Conservation (phyloP, 2,797 vertebrate genomes). For the Epinephelus coioides region DNA sequence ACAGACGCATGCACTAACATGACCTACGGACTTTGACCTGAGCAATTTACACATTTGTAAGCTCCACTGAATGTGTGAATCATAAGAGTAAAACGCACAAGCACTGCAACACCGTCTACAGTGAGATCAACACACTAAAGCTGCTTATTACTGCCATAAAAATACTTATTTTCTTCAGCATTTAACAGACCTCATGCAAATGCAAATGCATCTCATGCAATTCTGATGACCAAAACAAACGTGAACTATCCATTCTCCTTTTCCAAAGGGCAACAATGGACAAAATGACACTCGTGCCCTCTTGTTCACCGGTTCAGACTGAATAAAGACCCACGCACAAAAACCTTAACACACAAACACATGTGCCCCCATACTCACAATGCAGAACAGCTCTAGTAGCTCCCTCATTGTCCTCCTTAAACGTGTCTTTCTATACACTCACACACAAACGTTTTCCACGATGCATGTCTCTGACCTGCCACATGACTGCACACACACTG, state of each 20-base stretch:
- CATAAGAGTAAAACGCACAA: background rate
- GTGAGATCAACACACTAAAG: slow-evolving; percentile 1
- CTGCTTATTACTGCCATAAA: slow-evolving; percentile 1
- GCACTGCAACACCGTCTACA: background rate
- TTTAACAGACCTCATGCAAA: background rate
- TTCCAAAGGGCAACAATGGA: slow-evolving; percentile 53
- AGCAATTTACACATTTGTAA: slow-evolving; percentile 8
- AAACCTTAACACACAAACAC: slow-evolving; percentile 45
- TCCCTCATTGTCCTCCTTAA: slow-evolving; percentile 85
- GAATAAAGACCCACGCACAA: slow-evolving; percentile 57
- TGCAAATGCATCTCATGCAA: slow-evolving; percentile 10
- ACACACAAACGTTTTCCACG: slow-evolving; percentile 73
- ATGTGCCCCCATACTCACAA: slow-evolving; percentile 76
- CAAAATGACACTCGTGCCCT: slow-evolving; percentile 49
- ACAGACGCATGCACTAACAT: background rate
- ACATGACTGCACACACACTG: slow-evolving; percentile 76
- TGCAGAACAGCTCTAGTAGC: slow-evolving; percentile 82
- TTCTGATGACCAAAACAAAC: slow-evolving; percentile 26
- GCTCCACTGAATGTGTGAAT: slow-evolving; percentile 4
- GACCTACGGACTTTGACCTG: slow-evolving; percentile 31
- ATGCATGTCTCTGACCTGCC: slow-evolving; percentile 75
- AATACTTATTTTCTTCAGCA: background rate
- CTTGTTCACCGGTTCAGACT: slow-evolving; percentile 36
- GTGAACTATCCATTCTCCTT: slow-evolving; percentile 7
- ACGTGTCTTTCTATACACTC: slow-evolving; percentile 73